Evolutionary conservation across 2,113 vertebrate species (phyloP).

Genomic region (Blennius ocellaris): DNA sequence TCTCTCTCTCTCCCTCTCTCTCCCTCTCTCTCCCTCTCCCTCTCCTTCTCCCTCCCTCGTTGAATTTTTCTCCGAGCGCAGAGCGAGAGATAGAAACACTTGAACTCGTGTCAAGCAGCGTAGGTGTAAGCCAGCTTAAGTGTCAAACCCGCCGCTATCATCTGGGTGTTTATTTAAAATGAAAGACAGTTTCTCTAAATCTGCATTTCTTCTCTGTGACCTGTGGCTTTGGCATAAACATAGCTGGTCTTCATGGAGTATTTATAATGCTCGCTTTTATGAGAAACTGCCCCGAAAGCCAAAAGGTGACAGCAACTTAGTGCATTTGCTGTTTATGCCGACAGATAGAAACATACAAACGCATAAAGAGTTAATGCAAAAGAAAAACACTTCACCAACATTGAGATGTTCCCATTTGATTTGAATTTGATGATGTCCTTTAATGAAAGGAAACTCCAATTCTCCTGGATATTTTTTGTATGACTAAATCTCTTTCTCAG

Average conservation of each 20-base stretch:
- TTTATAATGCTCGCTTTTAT: constrained; percentile 63
- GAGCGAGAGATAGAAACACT: constrained; percentile 66
- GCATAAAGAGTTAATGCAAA: neutral
- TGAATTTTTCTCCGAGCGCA: constrained; percentile 44
- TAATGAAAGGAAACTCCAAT: too few relatives aligned
- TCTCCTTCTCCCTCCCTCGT: constrained; percentile 18
- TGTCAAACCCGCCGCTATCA: constrained; percentile 63
- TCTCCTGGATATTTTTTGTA: too few relatives aligned
- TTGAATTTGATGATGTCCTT: too few relatives aligned
- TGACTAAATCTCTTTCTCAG: neutral
- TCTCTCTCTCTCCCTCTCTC: constrained; percentile 9
- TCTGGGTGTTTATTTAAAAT: constrained; percentile 73
- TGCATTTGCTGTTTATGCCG: constrained; percentile 27
- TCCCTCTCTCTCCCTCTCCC: neutral
- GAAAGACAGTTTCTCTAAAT: constrained; percentile 59
- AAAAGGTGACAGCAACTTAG: constrained; percentile 51
- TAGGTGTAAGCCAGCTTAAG: constrained; percentile 67
- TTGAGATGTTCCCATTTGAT: neutral
- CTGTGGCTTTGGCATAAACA: constrained; percentile 55
- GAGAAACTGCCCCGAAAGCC: constrained; percentile 42
- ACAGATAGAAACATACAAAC: constrained; percentile 26
- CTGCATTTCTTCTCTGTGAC: constrained; percentile 68
- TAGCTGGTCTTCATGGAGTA: constrained; percentile 43
- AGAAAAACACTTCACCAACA: constrained; percentile 6
- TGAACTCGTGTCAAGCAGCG: constrained; percentile 67